Conservation (phyloP, 2,113 vertebrate genomes). For the Engraulis encrasicolus region DNA sequence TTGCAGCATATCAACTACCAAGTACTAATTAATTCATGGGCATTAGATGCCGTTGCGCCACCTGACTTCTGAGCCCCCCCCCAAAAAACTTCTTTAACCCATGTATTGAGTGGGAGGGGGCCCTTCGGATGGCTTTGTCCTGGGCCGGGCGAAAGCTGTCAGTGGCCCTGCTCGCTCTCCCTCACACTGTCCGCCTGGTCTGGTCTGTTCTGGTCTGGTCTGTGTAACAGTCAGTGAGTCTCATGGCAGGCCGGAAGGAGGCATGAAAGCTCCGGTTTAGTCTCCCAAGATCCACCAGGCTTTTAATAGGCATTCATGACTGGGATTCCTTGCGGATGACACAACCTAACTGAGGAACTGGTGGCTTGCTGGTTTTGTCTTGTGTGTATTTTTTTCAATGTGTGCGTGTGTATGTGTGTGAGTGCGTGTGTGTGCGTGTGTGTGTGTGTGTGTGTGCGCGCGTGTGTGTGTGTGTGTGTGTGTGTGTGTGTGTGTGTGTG, state of each 20-base stretch:
- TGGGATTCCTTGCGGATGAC: slow-evolving; percentile 80
- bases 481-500: slow-evolving; percentile 26
- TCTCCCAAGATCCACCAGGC: slow-evolving; percentile 58
- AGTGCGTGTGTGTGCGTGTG: slow-evolving; percentile 23
- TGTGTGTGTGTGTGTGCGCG: too few species aligned
- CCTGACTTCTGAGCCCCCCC: too few species aligned
- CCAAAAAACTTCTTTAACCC: too few species aligned
- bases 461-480: slow-evolving; percentile 30
- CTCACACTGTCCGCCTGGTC: too few species aligned
- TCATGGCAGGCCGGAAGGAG: slow-evolving; percentile 68
- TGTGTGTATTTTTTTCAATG: neutral
- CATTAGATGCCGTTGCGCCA: too few species aligned
- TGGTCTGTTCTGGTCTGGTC: slow-evolving; percentile 55
- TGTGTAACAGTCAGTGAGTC: slow-evolving; percentile 72
- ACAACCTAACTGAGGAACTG: slow-evolving; percentile 55
- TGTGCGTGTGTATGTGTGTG: slow-evolving; percentile 31
- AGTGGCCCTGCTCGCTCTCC: too few species aligned
- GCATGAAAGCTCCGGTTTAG: slow-evolving; percentile 64
- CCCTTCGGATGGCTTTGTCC: too few species aligned
- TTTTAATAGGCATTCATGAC: slow-evolving; percentile 80
- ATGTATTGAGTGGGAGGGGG: too few species aligned
- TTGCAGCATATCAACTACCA: too few species aligned
- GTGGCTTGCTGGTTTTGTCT: slow-evolving; percentile 16
- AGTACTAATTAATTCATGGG: too few species aligned
- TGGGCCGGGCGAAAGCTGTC: too few species aligned